phyloP scores from a whole-genome alignment of 2,797 vertebrate species.

The Anguilla pacifica region DNA sequence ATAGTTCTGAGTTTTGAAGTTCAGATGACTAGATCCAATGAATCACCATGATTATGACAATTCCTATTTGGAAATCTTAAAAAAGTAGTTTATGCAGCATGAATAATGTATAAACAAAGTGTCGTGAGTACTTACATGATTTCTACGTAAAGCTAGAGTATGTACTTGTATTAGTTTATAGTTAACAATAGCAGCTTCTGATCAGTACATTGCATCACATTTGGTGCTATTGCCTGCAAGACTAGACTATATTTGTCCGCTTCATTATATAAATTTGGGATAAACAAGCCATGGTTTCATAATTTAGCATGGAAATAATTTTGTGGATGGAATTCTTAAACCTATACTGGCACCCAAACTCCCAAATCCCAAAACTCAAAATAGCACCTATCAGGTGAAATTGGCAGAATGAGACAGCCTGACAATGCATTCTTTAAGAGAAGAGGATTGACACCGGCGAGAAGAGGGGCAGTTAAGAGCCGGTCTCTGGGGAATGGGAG shows the following conservation, averaged over 20 bases:
- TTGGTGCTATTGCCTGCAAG: not conserved
- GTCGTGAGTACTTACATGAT: not conserved
- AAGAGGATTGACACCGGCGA: slow-evolving; percentile 71
- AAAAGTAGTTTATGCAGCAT: not conserved
- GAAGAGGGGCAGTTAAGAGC: slow-evolving; percentile 54
- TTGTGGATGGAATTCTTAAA: slow-evolving; percentile 60
- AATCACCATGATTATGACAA: not conserved
- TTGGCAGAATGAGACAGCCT: slow-evolving; percentile 73
- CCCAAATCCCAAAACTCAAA: slow-evolving; percentile 52
- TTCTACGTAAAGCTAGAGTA: not conserved
- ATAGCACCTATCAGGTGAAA: slow-evolving; percentile 78
- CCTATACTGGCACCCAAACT: slow-evolving; percentile 73
- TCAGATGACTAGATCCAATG: not conserved
- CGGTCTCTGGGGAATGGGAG: slow-evolving; percentile 71
- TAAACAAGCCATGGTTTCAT: slow-evolving; percentile 52
- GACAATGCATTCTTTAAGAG: slow-evolving; percentile 74
- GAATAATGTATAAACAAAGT: not conserved
- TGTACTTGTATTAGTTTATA: not conserved
- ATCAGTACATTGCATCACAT: not conserved
- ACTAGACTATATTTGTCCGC: not conserved
- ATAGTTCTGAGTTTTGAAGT: not conserved
- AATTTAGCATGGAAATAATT: slow-evolving; percentile 41
- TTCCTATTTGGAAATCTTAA: not conserved
- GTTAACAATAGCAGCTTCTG: not conserved
- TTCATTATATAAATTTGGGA: slow-evolving; percentile 27